Percentiles rank a stretch among this genome's conserved stretches.
Conservation (phyloP, 2,888 invertebrate genomes). For the Ophion costatus region DNA sequence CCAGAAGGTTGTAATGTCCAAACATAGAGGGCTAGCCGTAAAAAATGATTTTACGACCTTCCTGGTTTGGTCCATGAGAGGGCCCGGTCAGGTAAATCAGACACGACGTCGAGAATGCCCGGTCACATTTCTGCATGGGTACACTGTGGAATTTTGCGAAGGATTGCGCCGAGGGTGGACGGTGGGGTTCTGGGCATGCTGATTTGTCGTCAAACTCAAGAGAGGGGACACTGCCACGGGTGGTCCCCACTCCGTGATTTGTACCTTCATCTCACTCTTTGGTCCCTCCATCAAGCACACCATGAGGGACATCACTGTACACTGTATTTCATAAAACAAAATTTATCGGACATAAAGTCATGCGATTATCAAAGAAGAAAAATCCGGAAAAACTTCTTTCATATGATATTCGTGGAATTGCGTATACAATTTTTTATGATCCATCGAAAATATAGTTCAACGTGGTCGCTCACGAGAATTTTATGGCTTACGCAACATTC, state of each 20-base stretch:
- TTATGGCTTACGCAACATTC: constrained; percentile 28
- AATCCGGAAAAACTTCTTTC: neutral
- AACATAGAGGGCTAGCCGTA: too few relatives aligned
- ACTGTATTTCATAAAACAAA: neutral
- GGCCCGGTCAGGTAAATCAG: too few relatives aligned
- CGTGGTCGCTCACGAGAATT: neutral
- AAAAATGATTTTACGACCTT: too few relatives aligned
- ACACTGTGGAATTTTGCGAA: too few relatives aligned
- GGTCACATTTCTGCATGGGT: too few relatives aligned
- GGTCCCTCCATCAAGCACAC: neutral
- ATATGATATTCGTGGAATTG: neutral
- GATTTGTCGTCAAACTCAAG: too few relatives aligned
- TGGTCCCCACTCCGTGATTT: neutral
- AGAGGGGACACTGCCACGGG: neutral
- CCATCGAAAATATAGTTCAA: constrained; percentile 17
- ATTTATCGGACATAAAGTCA: neutral
- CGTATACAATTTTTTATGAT: neutral
- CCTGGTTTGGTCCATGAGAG: too few relatives aligned
- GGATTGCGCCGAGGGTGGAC: too few relatives aligned
- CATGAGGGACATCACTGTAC: neutral
- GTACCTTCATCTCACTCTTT: neutral
- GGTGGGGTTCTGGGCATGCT: too few relatives aligned
- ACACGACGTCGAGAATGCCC: too few relatives aligned
- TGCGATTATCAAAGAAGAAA: neutral
- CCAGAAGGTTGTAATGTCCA: too few relatives aligned